These are phyloP conservation scores for Tetragnatha versicolor DNA, from an alignment of 1,140 invertebrate species.

Conservation along the genomic window DNA sequence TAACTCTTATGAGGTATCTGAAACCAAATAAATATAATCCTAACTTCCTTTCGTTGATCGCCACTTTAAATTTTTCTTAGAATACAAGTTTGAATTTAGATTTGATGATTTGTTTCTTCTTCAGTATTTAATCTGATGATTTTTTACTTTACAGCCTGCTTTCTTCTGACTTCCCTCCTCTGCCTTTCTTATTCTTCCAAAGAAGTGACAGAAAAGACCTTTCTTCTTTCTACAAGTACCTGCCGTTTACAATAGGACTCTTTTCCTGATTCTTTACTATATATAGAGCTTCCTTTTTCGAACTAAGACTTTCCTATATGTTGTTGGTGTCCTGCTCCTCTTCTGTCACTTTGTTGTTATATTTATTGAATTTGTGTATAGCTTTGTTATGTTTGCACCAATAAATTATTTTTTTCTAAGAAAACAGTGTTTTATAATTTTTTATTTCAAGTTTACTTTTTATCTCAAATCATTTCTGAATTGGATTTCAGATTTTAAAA, in stretches of 20 bases:
- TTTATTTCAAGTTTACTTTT: not conserved
- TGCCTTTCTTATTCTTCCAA: not conserved
- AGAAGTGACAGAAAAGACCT: constrained; percentile 1
- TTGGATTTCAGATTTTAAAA: too few species aligned
- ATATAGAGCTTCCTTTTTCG: constrained; percentile 26
- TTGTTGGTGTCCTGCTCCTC: not conserved
- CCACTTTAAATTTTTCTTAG: too few species aligned
- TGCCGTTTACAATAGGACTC: too few species aligned
- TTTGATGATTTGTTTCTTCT: too few species aligned
- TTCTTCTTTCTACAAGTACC: too few species aligned
- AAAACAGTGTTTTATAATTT: not conserved
- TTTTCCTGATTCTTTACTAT: not conserved
- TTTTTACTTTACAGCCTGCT: too few species aligned
- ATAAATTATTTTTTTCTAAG: constrained; percentile 2
- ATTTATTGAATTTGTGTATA: constrained; percentile 30
- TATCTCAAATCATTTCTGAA: not conserved
- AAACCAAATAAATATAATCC: too few species aligned
- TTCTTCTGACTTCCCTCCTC: not conserved
- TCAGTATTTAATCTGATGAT: too few species aligned
- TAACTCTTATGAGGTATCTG: too few species aligned
- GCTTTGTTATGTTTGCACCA: constrained; percentile 41
- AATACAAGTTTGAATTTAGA: too few species aligned
- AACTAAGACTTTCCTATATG: not conserved
- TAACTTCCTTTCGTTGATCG: too few species aligned
- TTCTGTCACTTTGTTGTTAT: constrained; percentile 13